Percentiles rank a stretch among this genome's conserved stretches.
These are phyloP conservation scores for Arctocebus calabarensis DNA, from an alignment of 2,797 vertebrate species.

Conservation along the genomic window DNA sequence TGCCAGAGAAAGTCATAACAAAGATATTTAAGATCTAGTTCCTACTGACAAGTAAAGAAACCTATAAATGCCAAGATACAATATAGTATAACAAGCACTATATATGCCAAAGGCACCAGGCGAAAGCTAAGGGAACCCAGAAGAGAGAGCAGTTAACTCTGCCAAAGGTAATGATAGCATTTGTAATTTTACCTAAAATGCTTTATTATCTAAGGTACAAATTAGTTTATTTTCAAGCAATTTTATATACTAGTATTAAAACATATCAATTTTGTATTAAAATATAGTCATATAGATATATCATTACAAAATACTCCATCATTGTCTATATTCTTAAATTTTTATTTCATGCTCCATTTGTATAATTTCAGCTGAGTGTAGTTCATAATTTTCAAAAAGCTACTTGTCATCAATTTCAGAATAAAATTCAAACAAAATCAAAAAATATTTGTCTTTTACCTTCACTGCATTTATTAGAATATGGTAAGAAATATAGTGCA, in stretches of 20 bases:
- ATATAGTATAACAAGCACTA: background rate
- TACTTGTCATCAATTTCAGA: slow-evolving; percentile 25
- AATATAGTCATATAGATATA: slow-evolving; percentile 7
- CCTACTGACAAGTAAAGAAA: slow-evolving; percentile 23
- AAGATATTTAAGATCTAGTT: slow-evolving; percentile 32
- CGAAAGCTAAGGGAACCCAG: background rate
- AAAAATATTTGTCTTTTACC: slow-evolving; percentile 13
- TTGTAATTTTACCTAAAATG: slow-evolving; percentile 20
- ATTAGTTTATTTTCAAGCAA: slow-evolving; percentile 24
- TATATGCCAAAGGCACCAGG: slow-evolving; percentile 3
- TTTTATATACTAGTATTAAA: slow-evolving; percentile 3
- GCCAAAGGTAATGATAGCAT: background rate
- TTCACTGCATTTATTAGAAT: slow-evolving; percentile 10
- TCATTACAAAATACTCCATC: slow-evolving; percentile 16
- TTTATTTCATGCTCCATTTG: slow-evolving; percentile 48
- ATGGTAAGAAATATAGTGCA: slow-evolving; percentile 1
- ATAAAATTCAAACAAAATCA: slow-evolving; percentile 48
- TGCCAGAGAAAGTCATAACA: slow-evolving; percentile 12
- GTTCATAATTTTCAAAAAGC: slow-evolving; percentile 35
- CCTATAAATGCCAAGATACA: slow-evolving; percentile 7
- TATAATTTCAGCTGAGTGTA: slow-evolving; percentile 50
- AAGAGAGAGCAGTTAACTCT: background rate
- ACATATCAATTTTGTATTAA: slow-evolving; percentile 29
- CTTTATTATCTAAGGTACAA: slow-evolving; percentile 38
- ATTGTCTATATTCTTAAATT: slow-evolving; percentile 24